These are phyloP conservation scores for Aplysia californica DNA, from an alignment of 1,140 invertebrate species.

Conservation along the genomic window DNA sequence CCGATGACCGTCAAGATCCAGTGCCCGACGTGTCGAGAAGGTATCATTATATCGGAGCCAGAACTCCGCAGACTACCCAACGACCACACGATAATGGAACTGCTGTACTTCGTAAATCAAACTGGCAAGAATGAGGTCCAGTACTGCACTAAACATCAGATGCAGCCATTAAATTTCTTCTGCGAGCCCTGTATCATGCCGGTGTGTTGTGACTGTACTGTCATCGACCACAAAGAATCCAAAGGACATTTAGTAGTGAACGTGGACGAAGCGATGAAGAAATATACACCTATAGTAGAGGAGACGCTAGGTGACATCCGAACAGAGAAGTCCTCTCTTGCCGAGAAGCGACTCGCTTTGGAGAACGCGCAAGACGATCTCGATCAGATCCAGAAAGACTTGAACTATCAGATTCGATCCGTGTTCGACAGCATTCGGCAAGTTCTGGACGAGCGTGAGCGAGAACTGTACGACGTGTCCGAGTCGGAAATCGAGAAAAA, in stretches of 20 bases:
- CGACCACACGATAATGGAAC: constrained; percentile 59
- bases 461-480: constrained; percentile 51
- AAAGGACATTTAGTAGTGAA: constrained; percentile 62
- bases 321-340: constrained; percentile 37
- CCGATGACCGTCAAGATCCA: constrained; percentile 61
- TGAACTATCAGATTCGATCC: constrained; percentile 48
- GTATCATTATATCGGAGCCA: constrained; percentile 84
- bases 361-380: constrained; percentile 52
- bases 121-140: constrained; percentile 52
- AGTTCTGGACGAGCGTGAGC: constrained; percentile 53
- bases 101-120: constrained; percentile 51
- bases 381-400: constrained; percentile 51
- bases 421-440: constrained; percentile 58
- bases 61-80: constrained; percentile 59
- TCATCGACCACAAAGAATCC: constrained; percentile 59
- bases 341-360: constrained; percentile 46
- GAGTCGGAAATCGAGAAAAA: constrained; percentile 57
- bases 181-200: constrained; percentile 61
- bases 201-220: constrained; percentile 63
- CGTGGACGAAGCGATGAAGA: constrained; percentile 57
- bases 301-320: constrained; percentile 51
- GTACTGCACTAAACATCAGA: constrained; percentile 59
- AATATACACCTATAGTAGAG: constrained; percentile 59
- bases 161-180: constrained; percentile 65
- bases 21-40: constrained; percentile 89